Conservation (phyloP, 2,797 vertebrate species). For the Lutjanus argentimaculatus region DNA sequence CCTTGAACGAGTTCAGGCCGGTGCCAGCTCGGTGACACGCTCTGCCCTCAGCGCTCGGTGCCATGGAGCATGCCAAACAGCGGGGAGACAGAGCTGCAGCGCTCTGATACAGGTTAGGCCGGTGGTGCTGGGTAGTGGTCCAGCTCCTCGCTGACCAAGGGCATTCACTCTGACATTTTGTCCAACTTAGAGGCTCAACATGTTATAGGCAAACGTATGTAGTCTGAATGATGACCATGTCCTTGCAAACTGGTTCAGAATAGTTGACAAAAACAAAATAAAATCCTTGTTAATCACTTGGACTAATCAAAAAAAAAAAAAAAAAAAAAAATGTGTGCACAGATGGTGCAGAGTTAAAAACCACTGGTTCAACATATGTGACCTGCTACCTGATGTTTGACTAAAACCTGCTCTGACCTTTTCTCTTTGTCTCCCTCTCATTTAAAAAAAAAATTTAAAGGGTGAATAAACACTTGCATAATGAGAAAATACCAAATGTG, state of each 20-base stretch:
- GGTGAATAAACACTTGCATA: slow-evolving; percentile 37
- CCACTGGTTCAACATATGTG: slow-evolving; percentile 25
- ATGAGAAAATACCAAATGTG: slow-evolving; percentile 57
- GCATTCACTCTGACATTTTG: slow-evolving; percentile 37
- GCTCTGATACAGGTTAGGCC: slow-evolving; percentile 52
- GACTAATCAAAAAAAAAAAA: no score
- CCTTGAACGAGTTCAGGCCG: slow-evolving; percentile 77
- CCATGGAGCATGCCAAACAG: slow-evolving; percentile 70
- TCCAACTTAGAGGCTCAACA: slow-evolving; percentile 43
- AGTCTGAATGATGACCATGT: slow-evolving; percentile 2
- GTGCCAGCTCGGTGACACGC: slow-evolving; percentile 73
- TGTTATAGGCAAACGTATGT: slow-evolving; percentile 2
- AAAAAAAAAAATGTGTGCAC: slow-evolving; percentile 10
- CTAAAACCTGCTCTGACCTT: slow-evolving; percentile 37
- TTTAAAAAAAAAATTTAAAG: background rate
- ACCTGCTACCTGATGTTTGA: slow-evolving; percentile 22
- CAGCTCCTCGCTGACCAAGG: slow-evolving; percentile 61
- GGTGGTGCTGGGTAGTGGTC: slow-evolving; percentile 40
- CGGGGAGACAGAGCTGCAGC: slow-evolving; percentile 32
- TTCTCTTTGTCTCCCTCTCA: background rate
- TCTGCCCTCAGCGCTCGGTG: slow-evolving; percentile 65
- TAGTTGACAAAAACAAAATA: slow-evolving; percentile 10
- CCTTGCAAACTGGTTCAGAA: slow-evolving; percentile 32
- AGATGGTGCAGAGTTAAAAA: slow-evolving; percentile 15
- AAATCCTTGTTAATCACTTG: slow-evolving; percentile 23